Base-by-base conservation (phyloP, 2,113 vertebrate genomes). In the Rafetus swinhoei region DNA sequence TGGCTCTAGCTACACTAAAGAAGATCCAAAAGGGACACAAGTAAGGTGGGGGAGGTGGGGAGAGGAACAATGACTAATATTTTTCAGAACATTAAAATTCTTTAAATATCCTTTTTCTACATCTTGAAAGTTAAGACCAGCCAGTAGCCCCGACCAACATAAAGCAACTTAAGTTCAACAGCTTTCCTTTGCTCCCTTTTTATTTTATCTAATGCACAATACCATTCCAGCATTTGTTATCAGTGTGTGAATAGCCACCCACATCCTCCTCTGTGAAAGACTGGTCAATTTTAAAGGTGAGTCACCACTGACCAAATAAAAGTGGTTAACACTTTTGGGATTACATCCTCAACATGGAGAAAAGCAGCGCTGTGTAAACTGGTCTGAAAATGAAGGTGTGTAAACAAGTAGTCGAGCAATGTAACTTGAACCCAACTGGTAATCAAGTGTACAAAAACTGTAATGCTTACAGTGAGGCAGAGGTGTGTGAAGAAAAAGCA, bases 141-240 rank as follows among this genome's bases (percentile, higher is more conserved):
- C 35, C 65, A 83, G 50, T 29, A 79, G 35, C 32, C 84, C 84
- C 52, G 88, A 88, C 24, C 62, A 22, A 45, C 19, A 92, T 1
- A 84, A 54, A 90, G 29, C 19, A 87, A 94, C 21, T 59, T 59
- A 86, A 84, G 52, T 87, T 87, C 54, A 91, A 56, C 35, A 84
- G 82, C 52, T 45, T 32, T 50, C 59, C 56, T 57, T 27, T 81
- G 86, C 76, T 90, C 79, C 65, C 88, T 45, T 77, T 56, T 82
- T 86, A 77, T 86, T 86, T 55, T 65, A 74, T 29, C 11, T 16
- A 9, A 84, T 45, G 80, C 50, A 81, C 57, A 89, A 77, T 35
- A 52, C 50, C 27, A 59, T 2, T 35, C 24, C 56, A 91, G 27
- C 6, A 27, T 91, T 88, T 45, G 35, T 88, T 82, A 88, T 84